Base-by-base conservation (phyloP, 1,140 invertebrate species). In the Paralvinella palmiformis region DNA sequence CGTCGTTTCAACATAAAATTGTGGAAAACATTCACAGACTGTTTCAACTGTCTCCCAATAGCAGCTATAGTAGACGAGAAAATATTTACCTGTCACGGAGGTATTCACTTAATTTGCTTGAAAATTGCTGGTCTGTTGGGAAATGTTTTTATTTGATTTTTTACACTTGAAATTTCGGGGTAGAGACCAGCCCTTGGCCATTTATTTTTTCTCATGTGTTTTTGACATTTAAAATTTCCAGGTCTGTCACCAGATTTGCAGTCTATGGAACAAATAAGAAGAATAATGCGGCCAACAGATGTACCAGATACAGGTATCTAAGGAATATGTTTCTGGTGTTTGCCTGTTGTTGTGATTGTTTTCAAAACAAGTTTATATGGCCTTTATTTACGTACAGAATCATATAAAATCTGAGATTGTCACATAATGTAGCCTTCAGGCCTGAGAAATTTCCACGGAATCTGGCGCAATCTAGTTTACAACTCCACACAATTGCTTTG, bases 21-120 rank as follows among this genome's bases (percentile, higher is more conserved):
- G 62, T 85, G 84, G 84, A 85, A 85, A 71, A 82, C 80, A 37
- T 84, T 84, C 69, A 83, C 83, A 71, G 83, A 83, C 68, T 82
- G 81, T 71, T 85, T 85, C 73, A 85, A 85, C 71, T 85, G 80
- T 69, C 80, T 88, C 66, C 87, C 87, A 15, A 87, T 88, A 55
- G 87, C 87, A 58, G 87, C 87, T 35, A 87, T 87, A 60, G 92
- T 97, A 63, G 94, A 97, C 79, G 94, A 97, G 79, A 97, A 97
- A 81, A 97, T 97, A 66, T 97, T 97, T 83, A 97, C 94, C 78
- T 97, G 94, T 83, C 94, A 97, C 80, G 94, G 94, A 71, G 93
- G 64, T 66, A 27, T n/a, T n/a, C n/a, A n/a, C n/a, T n/a, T n/a
- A n/a, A 7, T 55, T 56, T 22, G 5, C 44, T 33, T 27, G 15